A percentile compares a stretch with the other conserved stretches of the same genome.
Conservation (phyloP, 2,888 invertebrate species). For the Ornithoptera alexandrae region DNA sequence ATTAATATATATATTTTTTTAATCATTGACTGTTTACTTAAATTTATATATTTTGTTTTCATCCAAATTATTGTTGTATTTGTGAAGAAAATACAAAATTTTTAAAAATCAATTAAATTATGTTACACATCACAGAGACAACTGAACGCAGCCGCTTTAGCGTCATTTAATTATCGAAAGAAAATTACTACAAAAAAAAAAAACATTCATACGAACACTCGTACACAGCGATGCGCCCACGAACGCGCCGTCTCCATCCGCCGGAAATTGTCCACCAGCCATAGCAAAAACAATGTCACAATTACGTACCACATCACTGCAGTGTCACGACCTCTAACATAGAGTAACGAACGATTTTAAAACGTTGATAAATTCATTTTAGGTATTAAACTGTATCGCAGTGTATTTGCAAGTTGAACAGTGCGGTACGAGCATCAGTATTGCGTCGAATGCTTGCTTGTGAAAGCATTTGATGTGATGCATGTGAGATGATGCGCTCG, state of each 20-base stretch:
- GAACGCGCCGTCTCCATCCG: slow-evolving; percentile 57
- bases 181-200: slow-evolving; percentile 15
- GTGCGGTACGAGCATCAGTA: slow-evolving; percentile 37
- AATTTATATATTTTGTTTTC: too few relatives aligned
- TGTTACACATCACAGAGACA: too few relatives aligned
- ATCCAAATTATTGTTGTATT: too few relatives aligned
- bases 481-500: slow-evolving; percentile 43
- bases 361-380: slow-evolving; percentile 1
- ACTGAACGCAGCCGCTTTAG: not conserved
- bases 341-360: slow-evolving; percentile 17
- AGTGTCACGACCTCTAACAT: slow-evolving; percentile 38
- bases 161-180: not conserved
- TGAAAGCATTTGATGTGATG: slow-evolving; percentile 51
- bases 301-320: slow-evolving; percentile 67
- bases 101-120: too few relatives aligned
- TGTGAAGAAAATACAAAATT: too few relatives aligned
- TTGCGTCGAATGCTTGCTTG: slow-evolving; percentile 44
- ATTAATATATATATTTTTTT: too few relatives aligned
- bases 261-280: slow-evolving; percentile 68
- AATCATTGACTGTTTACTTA: too few relatives aligned
- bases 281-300: slow-evolving; percentile 67
- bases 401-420: slow-evolving; percentile 33
- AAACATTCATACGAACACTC: slow-evolving; percentile 60
- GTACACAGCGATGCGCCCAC: slow-evolving; percentile 57
- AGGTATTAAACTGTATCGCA: slow-evolving; percentile 1